Conservation (phyloP, 2,888 invertebrate genomes). For the Siphlonurus alternatus region DNA sequence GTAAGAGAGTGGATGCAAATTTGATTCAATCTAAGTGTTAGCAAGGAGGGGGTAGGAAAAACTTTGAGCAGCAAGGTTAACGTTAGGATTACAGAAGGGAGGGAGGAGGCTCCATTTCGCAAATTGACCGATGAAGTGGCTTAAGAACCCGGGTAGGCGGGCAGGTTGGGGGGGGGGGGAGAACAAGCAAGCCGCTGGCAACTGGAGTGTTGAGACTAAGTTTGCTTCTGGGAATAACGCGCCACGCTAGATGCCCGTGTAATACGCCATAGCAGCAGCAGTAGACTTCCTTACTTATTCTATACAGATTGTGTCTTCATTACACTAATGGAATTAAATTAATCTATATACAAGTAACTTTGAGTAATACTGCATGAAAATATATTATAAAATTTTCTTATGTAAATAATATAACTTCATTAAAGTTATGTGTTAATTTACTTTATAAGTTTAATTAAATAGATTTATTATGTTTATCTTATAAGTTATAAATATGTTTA, state of each 20-base stretch:
- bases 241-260: not conserved
- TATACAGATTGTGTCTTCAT: conserved; percentile 30
- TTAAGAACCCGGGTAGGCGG: conserved; percentile 16
- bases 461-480: too few relatives aligned
- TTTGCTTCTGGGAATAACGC: not conserved
- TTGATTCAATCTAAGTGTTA: not conserved
- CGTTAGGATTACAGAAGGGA: not conserved
- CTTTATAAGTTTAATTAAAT: too few relatives aligned
- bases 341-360: conserved; percentile 20
- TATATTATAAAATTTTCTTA: too few relatives aligned
- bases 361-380: not conserved
- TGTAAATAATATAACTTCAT: too few relatives aligned
- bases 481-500: too few relatives aligned
- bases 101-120: conserved; percentile 7
- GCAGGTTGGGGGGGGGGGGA: conserved; percentile 17
- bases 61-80: not conserved
- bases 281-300: not conserved
- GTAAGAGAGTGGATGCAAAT: not conserved
- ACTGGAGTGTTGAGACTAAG: conserved; percentile 11
- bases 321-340: conserved; percentile 38
- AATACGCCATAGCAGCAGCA: conserved; percentile 17
- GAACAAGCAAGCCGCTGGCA: conserved; percentile 6
- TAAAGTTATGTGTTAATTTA: too few relatives aligned
- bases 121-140: conserved; percentile 12
- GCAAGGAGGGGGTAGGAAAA: not conserved